A percentile compares a stretch with the other conserved stretches of the same genome.
These are phyloP conservation scores for Tiliqua scincoides DNA, from an alignment of 2,113 vertebrate species.

Conservation along the genomic window DNA sequence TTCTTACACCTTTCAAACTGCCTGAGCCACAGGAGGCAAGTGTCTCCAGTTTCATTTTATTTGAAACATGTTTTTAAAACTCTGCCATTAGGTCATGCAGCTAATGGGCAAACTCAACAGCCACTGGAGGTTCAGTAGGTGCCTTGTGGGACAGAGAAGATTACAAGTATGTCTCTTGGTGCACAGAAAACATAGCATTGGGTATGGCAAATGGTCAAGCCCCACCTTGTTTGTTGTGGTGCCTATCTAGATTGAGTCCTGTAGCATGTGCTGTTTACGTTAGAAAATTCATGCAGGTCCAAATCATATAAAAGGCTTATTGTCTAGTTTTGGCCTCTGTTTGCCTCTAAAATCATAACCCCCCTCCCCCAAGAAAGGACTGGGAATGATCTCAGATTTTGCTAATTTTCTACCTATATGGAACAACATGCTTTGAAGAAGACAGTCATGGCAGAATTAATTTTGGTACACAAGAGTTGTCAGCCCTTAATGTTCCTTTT, in stretches of 20 bases:
- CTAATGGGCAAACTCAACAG: background rate
- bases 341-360: no score
- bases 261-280: no score
- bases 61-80: background rate
- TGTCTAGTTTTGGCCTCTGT: no score
- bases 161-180: background rate
- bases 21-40: background rate
- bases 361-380: background rate
- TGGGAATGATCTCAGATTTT: background rate
- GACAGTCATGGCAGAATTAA: conserved; percentile 38
- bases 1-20: background rate
- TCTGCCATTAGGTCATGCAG: background rate
- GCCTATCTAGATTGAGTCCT: no score
- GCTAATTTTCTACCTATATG: background rate
- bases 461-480: conserved; percentile 32
- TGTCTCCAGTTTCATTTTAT: no score
- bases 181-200: background rate
- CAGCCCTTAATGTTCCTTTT: conserved; percentile 40
- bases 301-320: no score
- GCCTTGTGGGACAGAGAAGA: background rate
- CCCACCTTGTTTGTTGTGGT: no score
- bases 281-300: no score
- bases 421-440: conserved; percentile 12
- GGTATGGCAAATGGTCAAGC: no score
- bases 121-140: background rate